These are phyloP conservation scores for Agriopis leucophaearia DNA, from an alignment of 2,888 invertebrate species.

Conservation along the genomic window DNA sequence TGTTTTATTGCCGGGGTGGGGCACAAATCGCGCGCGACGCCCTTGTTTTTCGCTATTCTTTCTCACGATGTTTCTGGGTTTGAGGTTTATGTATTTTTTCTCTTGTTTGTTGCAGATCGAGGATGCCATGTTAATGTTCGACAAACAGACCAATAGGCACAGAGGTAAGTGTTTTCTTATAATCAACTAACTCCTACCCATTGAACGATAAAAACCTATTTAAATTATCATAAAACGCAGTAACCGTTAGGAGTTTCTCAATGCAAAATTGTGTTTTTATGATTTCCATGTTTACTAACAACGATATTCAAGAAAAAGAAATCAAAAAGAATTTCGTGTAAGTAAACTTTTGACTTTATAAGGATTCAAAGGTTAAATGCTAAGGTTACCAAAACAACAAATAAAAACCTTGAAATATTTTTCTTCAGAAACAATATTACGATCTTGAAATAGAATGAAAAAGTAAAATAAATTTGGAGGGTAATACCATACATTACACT, in stretches of 20 bases:
- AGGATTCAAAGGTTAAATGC: slow-evolving; percentile 36
- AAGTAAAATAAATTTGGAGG: slow-evolving; percentile 26
- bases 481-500: slow-evolving; percentile 46
- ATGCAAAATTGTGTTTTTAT: neutral
- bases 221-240: neutral
- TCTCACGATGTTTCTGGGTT: slow-evolving; percentile 72
- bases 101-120: slow-evolving; percentile 94
- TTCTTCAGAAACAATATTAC: slow-evolving; percentile 25
- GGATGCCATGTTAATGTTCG: slow-evolving; percentile 99
- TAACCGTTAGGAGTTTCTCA: no score
- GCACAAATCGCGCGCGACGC: slow-evolving; percentile 81
- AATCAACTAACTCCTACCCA: neutral
- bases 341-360: slow-evolving; percentile 33
- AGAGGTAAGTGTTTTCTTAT: slow-evolving; percentile 91
- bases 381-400: slow-evolving; percentile 27
- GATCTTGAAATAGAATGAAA: slow-evolving; percentile 35
- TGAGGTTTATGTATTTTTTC: slow-evolving; percentile 76
- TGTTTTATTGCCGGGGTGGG: slow-evolving; percentile 85
- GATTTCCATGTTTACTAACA: slow-evolving; percentile 9
- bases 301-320: slow-evolving; percentile 13
- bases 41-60: slow-evolving; percentile 79
- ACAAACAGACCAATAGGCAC: slow-evolving; percentile 99
- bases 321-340: neutral
- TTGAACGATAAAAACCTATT: neutral
- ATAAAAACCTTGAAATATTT: slow-evolving; percentile 34